Conservation (phyloP, 2,113 vertebrate genomes). For the Capricornis sumatraensis region DNA sequence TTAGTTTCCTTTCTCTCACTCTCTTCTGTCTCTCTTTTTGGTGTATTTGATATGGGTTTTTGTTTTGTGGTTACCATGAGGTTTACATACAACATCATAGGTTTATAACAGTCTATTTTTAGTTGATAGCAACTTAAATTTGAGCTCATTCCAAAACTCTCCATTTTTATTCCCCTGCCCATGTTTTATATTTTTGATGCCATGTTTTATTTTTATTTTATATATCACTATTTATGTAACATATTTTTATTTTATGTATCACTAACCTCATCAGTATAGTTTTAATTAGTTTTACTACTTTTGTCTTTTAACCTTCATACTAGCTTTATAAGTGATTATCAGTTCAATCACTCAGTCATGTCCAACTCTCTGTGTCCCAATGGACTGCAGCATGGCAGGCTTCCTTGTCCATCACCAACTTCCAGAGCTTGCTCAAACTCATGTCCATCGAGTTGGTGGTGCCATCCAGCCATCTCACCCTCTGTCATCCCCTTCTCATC, state of each 20-base stretch:
- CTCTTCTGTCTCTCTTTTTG: neutral
- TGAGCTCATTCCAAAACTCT: neutral
- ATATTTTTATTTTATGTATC: neutral
- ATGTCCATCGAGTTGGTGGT: neutral
- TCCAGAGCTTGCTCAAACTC: neutral
- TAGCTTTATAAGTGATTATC: neutral
- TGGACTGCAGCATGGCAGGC: neutral
- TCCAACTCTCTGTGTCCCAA: neutral
- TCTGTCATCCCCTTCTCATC: neutral
- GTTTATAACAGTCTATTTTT: neutral
- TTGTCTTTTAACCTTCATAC: neutral
- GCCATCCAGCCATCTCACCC: neutral
- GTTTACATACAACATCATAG: neutral
- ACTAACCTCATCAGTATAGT: neutral
- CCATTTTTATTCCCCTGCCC: neutral
- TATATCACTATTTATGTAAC: neutral
- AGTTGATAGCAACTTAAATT: neutral
- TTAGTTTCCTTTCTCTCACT: neutral
- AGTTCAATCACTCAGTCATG: neutral
- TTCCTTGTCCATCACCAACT: neutral
- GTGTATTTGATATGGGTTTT: neutral
- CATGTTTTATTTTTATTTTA: neutral
- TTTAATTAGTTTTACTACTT: neutral
- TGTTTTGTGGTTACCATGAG: neutral
- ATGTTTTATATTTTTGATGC: neutral